Percentiles rank a stretch among this genome's conserved stretches.
phyloP scores from a whole-genome alignment of 2,113 vertebrate genomes.

The Orcinus orca region DNA sequence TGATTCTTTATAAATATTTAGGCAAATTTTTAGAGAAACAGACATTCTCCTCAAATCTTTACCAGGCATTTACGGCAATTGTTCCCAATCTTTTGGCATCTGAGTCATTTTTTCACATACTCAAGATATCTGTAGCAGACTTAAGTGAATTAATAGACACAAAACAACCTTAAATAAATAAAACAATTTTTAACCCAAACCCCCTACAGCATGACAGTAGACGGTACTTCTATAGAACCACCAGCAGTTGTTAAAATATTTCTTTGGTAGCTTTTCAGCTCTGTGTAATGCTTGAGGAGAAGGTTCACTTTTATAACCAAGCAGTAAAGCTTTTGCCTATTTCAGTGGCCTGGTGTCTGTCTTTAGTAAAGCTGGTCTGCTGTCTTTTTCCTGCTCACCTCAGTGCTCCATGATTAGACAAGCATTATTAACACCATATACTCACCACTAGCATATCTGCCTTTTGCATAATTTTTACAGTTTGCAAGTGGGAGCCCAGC shows the following conservation, averaged over 20 bases:
- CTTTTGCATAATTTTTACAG: neutral
- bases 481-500: neutral
- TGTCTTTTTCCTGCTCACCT: neutral
- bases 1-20: neutral
- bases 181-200: neutral
- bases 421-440: neutral
- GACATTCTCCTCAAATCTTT: neutral
- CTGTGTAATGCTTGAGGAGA: neutral
- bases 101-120: neutral
- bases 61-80: neutral
- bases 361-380: neutral
- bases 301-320: neutral
- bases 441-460: neutral
- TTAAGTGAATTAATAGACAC: neutral
- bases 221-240: neutral
- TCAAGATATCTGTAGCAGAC: neutral
- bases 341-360: neutral
- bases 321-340: neutral
- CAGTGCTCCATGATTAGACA: neutral
- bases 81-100: neutral
- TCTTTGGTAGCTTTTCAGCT: neutral
- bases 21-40: neutral
- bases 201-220: neutral
- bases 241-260: neutral
- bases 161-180: neutral